Base-by-base conservation (phyloP, 2,113 vertebrate species). In the Rhynchopsitta pachyrhyncha region DNA sequence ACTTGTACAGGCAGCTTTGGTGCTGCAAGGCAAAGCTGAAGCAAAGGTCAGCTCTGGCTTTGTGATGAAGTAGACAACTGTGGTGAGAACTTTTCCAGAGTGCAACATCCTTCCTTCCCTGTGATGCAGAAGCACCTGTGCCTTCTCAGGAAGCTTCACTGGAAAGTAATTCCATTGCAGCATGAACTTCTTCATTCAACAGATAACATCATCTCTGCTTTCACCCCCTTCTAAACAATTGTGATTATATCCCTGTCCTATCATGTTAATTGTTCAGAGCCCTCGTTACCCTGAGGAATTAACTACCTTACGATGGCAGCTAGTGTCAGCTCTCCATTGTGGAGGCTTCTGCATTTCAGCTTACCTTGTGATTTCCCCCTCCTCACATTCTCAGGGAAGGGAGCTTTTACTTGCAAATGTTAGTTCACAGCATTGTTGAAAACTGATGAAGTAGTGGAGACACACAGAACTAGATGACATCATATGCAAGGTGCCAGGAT, bases 231-330 rank as follows among this genome's bases (percentile, higher is more conserved):
- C 50, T 55, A 50, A 62, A n/a, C 46, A 82, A 13, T 23, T 95
- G 39, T 70, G 41, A 79, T 90, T 81, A 5, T 39, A 7, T 74
- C 47, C 79, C 66, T 89, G 89, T 88, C 55, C 39, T 52, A 49
- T 59, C 59, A 82, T 82, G 49, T 41, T 96, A 86, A 90, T 95
- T 94, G 79, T 91, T 92, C 47, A 80, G 91, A 93, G 91, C 29
- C 37, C 39, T 82, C 1, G 1, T 89, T 94, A 59, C 71, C 35
- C 67, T 9, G 85, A 88, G 82, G 81, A 97, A 81, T 95, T 97
- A 93, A 60, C 95, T 87, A 63, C 96, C 85, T 76, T 71, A 67
- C 0, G 75, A 87, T 98, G 98, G 97, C 97, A 98, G 31, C 70
- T 94, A 35, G 42, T 88, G 92, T 97, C 95, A 95, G 89, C 95